Percentiles rank a stretch among this genome's conserved stretches.
Conservation (phyloP, 2,888 invertebrate species). For the Nowickia ferox region DNA sequence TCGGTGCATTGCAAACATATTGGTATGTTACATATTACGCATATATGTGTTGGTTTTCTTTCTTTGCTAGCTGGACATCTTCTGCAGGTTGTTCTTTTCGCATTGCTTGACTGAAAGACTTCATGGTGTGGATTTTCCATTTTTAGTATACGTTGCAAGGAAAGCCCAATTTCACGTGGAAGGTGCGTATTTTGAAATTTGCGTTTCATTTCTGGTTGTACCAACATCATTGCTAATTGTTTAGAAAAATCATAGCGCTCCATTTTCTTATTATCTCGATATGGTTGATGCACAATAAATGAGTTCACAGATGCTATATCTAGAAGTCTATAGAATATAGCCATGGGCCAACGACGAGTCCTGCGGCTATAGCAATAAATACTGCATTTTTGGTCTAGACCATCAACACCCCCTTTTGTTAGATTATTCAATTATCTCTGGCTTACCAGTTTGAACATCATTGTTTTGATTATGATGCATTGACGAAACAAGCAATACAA, state of each 20-base stretch:
- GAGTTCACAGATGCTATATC: slow-evolving; percentile 22
- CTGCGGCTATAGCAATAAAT: slow-evolving; percentile 5
- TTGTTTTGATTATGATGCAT: slow-evolving; percentile 5
- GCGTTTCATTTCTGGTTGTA: neutral
- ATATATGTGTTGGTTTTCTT: too few species aligned
- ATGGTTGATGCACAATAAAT: slow-evolving; percentile 10
- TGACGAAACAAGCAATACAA: neutral
- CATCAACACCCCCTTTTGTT: slow-evolving; percentile 13
- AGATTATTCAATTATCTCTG: slow-evolving; percentile 13
- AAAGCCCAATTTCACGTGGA: slow-evolving; percentile 16
- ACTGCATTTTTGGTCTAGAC: slow-evolving; percentile 1
- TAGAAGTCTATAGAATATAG: slow-evolving; percentile 27
- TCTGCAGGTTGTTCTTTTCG: neutral
- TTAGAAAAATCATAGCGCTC: slow-evolving; percentile 5
- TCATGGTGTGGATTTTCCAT: slow-evolving; percentile 7
- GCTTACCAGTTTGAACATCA: slow-evolving; percentile 5
- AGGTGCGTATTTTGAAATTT: slow-evolving; percentile 2
- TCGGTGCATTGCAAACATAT: too few species aligned
- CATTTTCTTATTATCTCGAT: slow-evolving; percentile 11
- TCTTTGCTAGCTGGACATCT: too few species aligned
- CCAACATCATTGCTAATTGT: slow-evolving; percentile 16
- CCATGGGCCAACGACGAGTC: slow-evolving; percentile 15
- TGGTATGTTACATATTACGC: too few species aligned
- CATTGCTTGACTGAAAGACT: neutral
- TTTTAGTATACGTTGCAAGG: neutral